phyloP scores from a whole-genome alignment of 1,140 invertebrate species.

The Ostrea edulis region DNA sequence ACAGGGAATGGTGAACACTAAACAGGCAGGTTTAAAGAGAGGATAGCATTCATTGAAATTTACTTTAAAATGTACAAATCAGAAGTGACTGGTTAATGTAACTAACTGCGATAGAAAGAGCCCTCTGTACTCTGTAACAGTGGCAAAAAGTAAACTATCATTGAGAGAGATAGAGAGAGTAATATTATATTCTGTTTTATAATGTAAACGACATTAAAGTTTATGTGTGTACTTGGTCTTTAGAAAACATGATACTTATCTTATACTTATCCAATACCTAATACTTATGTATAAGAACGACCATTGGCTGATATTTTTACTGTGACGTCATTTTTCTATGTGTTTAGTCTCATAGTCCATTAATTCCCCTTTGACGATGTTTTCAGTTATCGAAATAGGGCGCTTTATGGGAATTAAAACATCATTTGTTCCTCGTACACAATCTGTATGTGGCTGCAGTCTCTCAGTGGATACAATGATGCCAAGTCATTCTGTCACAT shows the following conservation, averaged over 20 bases:
- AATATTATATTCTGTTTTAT: too few species aligned
- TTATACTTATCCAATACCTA: too few species aligned
- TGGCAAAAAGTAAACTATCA: too few species aligned
- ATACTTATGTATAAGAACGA: too few species aligned
- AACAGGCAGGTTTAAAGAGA: background rate
- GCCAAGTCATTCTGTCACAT: background rate
- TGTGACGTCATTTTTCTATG: background rate
- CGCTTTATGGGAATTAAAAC: conserved; percentile 22
- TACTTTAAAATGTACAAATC: background rate
- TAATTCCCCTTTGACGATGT: background rate
- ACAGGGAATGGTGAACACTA: background rate
- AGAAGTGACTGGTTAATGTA: background rate
- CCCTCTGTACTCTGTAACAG: background rate
- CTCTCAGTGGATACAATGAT: background rate
- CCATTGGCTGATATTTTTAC: too few species aligned
- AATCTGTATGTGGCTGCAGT: background rate
- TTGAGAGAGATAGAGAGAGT: conserved; percentile 20
- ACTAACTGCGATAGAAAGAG: background rate
- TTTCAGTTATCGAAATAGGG: background rate
- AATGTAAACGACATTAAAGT: too few species aligned
- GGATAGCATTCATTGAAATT: background rate
- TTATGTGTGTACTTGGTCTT: too few species aligned
- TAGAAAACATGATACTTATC: too few species aligned
- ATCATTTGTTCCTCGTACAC: background rate
- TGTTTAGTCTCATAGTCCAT: background rate